A percentile compares a stretch with the other conserved stretches of the same genome.
Conservation (phyloP, 2,113 vertebrate genomes). For the Ctenomys sociabilis region DNA sequence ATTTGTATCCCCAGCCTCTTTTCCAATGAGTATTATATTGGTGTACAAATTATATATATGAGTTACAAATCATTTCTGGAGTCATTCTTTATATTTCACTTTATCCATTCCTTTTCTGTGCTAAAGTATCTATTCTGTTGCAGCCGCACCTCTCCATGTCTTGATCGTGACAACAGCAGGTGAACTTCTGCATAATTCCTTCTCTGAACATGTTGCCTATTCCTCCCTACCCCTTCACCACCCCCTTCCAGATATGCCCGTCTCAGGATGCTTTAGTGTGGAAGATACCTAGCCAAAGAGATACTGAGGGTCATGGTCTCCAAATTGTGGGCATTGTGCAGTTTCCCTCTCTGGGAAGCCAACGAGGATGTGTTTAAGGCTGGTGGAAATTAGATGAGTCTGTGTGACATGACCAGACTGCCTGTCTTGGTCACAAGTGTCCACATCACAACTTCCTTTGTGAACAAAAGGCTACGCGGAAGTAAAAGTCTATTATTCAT, state of each 20-base stretch:
- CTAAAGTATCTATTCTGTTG: slow-evolving; percentile 92
- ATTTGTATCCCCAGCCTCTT: slow-evolving; percentile 51
- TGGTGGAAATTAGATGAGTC: not conserved
- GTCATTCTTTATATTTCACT: slow-evolving; percentile 81
- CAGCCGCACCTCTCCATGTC: slow-evolving; percentile 97
- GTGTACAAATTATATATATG: slow-evolving; percentile 69
- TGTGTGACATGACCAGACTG: not conserved
- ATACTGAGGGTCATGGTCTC: not conserved
- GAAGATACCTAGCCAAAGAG: slow-evolving; percentile 67
- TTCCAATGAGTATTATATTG: slow-evolving; percentile 32
- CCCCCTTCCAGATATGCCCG: slow-evolving; percentile 65
- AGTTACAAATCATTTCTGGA: slow-evolving; percentile 78
- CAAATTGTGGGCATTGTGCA: not conserved
- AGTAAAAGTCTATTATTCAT: not conserved
- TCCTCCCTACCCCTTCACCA: slow-evolving; percentile 63
- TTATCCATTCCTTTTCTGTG: slow-evolving; percentile 84
- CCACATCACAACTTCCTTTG: not conserved
- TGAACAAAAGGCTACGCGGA: not conserved
- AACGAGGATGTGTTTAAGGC: not conserved
- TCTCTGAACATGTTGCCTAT: slow-evolving; percentile 78
- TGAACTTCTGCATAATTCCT: slow-evolving; percentile 92
- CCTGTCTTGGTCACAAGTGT: slow-evolving; percentile 1
- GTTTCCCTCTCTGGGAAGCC: not conserved
- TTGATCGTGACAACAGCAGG: slow-evolving; percentile 99
- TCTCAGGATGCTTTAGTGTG: slow-evolving; percentile 86